Base-by-base conservation (phyloP, 2,797 vertebrate genomes). In the Enteromius radiatus region DNA sequence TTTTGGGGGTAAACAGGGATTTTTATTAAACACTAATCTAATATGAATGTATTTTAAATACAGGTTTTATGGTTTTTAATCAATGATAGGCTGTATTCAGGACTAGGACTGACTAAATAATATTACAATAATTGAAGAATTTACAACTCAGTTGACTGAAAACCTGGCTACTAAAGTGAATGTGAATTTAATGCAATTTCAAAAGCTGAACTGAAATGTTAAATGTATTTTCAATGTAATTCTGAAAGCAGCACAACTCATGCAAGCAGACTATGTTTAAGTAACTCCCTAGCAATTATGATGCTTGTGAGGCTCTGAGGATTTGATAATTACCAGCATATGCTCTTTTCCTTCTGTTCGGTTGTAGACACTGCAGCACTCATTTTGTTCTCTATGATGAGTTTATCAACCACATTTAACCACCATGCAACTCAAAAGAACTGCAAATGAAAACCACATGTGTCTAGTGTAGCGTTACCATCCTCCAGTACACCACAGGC, bases 371-470 rank as follows among this genome's bases (percentile, higher is more conserved):
- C 78, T 28, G 1, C 41, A 61, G 54, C 64, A 73, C 80, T 71
- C 64, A n/a, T 73, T 45, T 64, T 64, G 65, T 36, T 52, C 31
- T 56, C 38, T 63, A 11, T 54, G 54, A 61, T 36, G 14, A 43
- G 19, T 64, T 64, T 54, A 71, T 87, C 64, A 56, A 43, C 38
- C 59, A 61, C 41, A 45, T 61, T 23, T 78, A 85, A 54, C 75
- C 75, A 49, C 78, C 49, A 78, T 63, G 67, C 84, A 68, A 38
- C 63, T 68, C 78, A 31, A 76, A 59, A 82, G 38, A 61, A 19
- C 12, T 74, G 64, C 43, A 86, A 84, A 86, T 84, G 78, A 85
- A 41, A 19, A 70, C 75, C 78, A 83, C 75, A 78, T 83, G 52
- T 36, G 43, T 17, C 43, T 59, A 77, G 28, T 19, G 67, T 26